phyloP scores from a whole-genome alignment of 1,140 invertebrate species.

The Anthonomus grandis region DNA sequence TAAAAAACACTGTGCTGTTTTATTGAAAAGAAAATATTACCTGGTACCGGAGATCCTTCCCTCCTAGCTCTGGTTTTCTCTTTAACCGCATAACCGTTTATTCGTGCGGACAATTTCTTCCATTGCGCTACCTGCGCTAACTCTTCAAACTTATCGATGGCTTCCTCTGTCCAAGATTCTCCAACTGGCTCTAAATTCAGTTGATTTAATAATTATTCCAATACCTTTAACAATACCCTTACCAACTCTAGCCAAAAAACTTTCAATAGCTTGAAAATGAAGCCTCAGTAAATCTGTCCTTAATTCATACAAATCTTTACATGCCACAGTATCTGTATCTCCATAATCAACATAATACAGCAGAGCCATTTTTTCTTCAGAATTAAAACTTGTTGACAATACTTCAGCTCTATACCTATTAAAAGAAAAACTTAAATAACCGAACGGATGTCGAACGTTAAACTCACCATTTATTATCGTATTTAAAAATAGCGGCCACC shows the following conservation, averaged over 20 bases:
- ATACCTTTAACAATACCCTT: conserved; percentile 32
- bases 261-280: conserved; percentile 76
- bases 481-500: conserved; percentile 72
- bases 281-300: conserved; percentile 70
- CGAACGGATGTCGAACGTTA: conserved; percentile 5
- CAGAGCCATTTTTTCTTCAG: conserved; percentile 55
- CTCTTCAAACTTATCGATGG: conserved; percentile 68
- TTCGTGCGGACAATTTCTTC: conserved; percentile 64
- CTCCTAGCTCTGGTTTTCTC: conserved; percentile 47
- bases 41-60: conserved; percentile 60
- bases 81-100: conserved; percentile 63
- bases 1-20: too few species aligned
- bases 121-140: conserved; percentile 61
- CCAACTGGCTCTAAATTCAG: conserved; percentile 38
- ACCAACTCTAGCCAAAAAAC: conserved; percentile 68
- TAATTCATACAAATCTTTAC: conserved; percentile 63
- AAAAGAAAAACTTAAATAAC: conserved; percentile 1
- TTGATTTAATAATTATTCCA: conserved; percentile 4
- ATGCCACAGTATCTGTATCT: conserved; percentile 62
- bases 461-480: conserved; percentile 72
- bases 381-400: conserved; percentile 56
- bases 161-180: conserved; percentile 59
- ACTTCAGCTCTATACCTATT: conserved; percentile 54
- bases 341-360: conserved; percentile 81
- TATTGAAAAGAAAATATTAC: too few species aligned